phyloP scores from a whole-genome alignment of 2,113 vertebrate genomes.

The Montifringilla adamsi region DNA sequence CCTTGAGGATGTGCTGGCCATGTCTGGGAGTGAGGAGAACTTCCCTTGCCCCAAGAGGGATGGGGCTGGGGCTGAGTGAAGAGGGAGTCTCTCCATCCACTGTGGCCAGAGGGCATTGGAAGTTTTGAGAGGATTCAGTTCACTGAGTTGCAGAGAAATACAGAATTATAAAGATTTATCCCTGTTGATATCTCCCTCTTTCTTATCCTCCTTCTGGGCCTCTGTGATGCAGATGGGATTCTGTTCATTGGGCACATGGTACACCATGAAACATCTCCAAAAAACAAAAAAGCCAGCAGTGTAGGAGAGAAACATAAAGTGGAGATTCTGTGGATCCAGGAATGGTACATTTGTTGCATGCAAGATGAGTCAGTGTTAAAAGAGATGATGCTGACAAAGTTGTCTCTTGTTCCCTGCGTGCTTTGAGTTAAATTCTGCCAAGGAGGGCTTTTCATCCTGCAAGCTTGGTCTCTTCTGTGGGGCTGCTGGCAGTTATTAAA shows the following conservation, averaged over 20 bases:
- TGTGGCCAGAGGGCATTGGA: not conserved
- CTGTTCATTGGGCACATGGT: not conserved
- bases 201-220: not conserved
- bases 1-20: not conserved
- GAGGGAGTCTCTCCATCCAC: not conserved
- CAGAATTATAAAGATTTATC: not conserved
- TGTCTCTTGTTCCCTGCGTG: not conserved
- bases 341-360: not conserved
- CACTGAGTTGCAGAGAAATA: not conserved
- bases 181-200: not conserved
- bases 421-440: constrained; percentile 28
- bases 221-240: not conserved
- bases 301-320: not conserved
- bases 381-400: not conserved
- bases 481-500: constrained; percentile 48
- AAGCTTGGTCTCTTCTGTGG: not conserved
- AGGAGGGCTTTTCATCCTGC: constrained; percentile 10
- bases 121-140: not conserved
- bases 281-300: not conserved
- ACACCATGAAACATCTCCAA: not conserved
- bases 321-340: not conserved
- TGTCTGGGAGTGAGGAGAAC: not conserved
- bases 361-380: not conserved
- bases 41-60: not conserved
- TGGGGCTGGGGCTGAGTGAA: not conserved